Evolutionary conservation across 2,113 vertebrate genomes (phyloP), one percentile per base, ranked within the genome.

Genomic region (Prolemur simus): DNA sequence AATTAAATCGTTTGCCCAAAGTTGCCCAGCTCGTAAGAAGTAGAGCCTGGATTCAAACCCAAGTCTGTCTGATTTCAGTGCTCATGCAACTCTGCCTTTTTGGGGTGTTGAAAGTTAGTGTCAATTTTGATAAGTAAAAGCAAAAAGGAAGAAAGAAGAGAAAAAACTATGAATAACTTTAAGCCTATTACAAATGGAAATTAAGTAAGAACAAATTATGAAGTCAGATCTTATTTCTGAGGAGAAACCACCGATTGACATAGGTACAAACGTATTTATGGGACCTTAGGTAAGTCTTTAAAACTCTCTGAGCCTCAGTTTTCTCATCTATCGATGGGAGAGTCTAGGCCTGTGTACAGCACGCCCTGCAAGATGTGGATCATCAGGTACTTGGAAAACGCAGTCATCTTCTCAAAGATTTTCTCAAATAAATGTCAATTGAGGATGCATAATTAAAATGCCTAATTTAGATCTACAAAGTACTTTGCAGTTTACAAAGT

Each of bases 401-500:
- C 5, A 87, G 54, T 56, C 54, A 78, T 49, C 58, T 89, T 82
- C 82, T 73, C 42, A 25, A 82, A 92, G 42, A 54, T 82, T 91
- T 87, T 69, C 32, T 84, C 39, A 78, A 93, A 23, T 34, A 54
- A 87, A 71, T 74, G 32, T 34, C 47, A 95, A n/a, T 29, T 84
- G 47, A 95, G 27, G 49, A 37, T 45, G n/a, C 37, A 69, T 83
- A 42, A 42, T 86, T 81, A 81, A 17, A 89, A 87, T 82, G 37
- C 69, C 93, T 81, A 91, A 64, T 42, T 89, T 95, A 85, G 87
- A 76, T 76, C 37, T 71, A 54, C 52, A 76, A 82, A 80, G 5
- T 76, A 27, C 39, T 88, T 49, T 32, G 49, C 18, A 32, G 20
- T 84, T 93, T 52, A 74, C 83, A 52, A 78, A 54, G 42, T 68